Percentiles rank a stretch among this genome's conserved stretches.
phyloP scores from a whole-genome alignment of 2,797 vertebrate species.

The Cynodonichthys magdalenae region DNA sequence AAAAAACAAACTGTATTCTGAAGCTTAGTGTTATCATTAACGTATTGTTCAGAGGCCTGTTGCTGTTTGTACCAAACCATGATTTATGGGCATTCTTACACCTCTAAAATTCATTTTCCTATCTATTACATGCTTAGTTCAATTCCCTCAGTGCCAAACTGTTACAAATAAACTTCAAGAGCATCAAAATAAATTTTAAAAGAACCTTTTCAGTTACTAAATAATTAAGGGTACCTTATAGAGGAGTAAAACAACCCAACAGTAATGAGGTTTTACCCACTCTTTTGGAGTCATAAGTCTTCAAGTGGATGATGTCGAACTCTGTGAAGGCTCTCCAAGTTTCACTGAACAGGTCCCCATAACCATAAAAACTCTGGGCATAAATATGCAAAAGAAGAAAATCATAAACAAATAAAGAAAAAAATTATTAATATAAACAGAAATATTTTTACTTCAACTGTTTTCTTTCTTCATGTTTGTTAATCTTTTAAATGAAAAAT shows the following conservation, averaged over 20 bases:
- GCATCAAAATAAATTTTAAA: background rate
- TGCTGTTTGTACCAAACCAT: too few species aligned
- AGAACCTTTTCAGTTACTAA: background rate
- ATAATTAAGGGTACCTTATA: background rate
- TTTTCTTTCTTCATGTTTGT: background rate
- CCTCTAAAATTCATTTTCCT: too few species aligned
- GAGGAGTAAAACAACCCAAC: background rate
- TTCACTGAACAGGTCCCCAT: slow-evolving; percentile 94
- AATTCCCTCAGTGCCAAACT: too few species aligned
- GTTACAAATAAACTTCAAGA: background rate
- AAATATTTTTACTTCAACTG: background rate
- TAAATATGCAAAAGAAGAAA: slow-evolving; percentile 18
- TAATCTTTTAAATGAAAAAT: background rate
- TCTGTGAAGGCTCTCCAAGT: slow-evolving; percentile 94
- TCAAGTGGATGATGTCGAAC: slow-evolving; percentile 90
- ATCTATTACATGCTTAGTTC: too few species aligned
- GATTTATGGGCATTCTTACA: too few species aligned
- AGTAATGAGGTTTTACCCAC: slow-evolving; percentile 73
- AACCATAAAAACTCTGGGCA: slow-evolving; percentile 89
- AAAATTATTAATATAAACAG: background rate
- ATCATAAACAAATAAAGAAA: slow-evolving; percentile 21
- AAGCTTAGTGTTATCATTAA: too few species aligned
- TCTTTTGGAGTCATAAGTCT: slow-evolving; percentile 93
- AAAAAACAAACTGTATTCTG: too few species aligned
- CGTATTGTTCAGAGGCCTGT: too few species aligned